These are phyloP conservation scores for Sebastiscus albofasciatus DNA, from an alignment of 2,797 vertebrate genomes.

Conservation along the genomic window DNA sequence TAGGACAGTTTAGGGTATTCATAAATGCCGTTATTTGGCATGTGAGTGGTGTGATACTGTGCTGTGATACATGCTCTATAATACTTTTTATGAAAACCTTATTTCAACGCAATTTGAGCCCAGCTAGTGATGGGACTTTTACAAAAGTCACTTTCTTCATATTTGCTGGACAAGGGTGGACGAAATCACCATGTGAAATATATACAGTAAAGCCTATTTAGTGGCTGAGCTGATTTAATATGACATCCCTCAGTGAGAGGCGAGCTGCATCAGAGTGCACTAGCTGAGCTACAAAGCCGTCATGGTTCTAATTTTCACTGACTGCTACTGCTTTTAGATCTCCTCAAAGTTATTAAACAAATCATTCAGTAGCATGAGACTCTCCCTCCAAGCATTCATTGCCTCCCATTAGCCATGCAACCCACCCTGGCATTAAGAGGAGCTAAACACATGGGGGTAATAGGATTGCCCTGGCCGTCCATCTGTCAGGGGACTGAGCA, in stretches of 20 bases:
- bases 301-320: conserved; percentile 24
- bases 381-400: conserved; percentile 54
- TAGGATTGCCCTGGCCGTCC: conserved; percentile 80
- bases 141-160: conserved; percentile 8
- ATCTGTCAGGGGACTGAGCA: conserved; percentile 77
- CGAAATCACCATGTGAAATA: conserved; percentile 19
- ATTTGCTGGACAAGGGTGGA: conserved; percentile 1
- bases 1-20: not conserved
- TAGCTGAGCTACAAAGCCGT: conserved; percentile 18
- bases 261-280: not conserved
- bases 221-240: conserved; percentile 21
- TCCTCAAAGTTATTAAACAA: conserved; percentile 59
- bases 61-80: not conserved
- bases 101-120: not conserved
- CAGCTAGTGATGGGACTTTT: not conserved
- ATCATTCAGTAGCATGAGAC: conserved; percentile 52
- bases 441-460: conserved; percentile 77
- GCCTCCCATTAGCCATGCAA: conserved; percentile 64
- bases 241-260: conserved; percentile 15
- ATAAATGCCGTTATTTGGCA: not conserved
- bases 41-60: not conserved
- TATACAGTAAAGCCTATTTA: conserved; percentile 30
- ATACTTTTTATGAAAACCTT: not conserved
- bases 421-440: conserved; percentile 72
- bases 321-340: conserved; percentile 28